Base-by-base conservation (phyloP, 1,140 invertebrate species). In the Tetramorium simillimum region DNA sequence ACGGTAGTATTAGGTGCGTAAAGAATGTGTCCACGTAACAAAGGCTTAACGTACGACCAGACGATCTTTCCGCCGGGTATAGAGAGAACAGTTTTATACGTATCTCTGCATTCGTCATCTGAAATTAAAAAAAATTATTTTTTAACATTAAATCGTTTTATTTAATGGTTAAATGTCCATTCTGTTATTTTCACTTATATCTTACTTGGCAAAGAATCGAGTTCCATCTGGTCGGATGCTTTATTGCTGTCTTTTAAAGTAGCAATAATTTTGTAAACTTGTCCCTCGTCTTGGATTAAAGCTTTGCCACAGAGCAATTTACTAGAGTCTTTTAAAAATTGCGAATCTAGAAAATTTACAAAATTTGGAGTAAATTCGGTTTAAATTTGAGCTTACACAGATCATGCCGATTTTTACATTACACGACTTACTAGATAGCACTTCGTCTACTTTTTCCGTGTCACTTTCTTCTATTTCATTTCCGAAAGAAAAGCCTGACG, bases 31-130 rank as follows among this genome's bases (percentile, higher is more conserved):
- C 97, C 97, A 88, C 96, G 96, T 43, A 97, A 92, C 14, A 97
- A 93, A 0, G 97, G 97, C 87, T 97, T 97, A 6, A 97, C 95
- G 82, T 96, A 96, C 12, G 96, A 96, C 97, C 97, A 97, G 24
- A 97, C 94, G 18, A 97, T 96, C 90, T 97, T 97, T 1, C 97
- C 97, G 16, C 96, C 96, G 14, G 95, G 95, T 89, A 96, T 96
- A 4, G 92, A 94, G 0, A 96, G 93, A 1, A 97, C 93, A 86
- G 96, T 96, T 85, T 96, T 95, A 86, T 97, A 97, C 2, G 96
- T 93, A 1, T 96, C 94, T 28, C 96, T 96, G 86, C 97, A 97
- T 92, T 96, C 97, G 10, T 96, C 95, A 5, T 96, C 96, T 97
- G 40, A 40, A 73, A 89, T 33, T 33, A 5, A 51, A 21, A 14